Evolutionary conservation across 2,888 invertebrate species (phyloP).

Genomic region (Dasysyrphus albostriatus): DNA sequence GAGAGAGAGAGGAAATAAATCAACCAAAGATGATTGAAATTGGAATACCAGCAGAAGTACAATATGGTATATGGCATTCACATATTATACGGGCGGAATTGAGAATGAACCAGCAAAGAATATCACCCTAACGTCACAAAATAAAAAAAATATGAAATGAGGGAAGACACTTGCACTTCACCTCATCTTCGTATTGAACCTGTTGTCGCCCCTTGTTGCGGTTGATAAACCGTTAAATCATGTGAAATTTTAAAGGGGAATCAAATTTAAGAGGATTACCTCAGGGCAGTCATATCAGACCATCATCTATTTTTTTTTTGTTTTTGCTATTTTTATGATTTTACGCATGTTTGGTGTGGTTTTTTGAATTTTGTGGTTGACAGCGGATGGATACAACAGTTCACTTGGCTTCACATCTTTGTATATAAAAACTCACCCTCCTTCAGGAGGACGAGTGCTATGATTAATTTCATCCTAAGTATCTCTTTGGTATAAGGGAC

Average conservation of each 20-base stretch:
- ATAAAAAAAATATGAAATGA: background rate
- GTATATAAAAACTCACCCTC: constrained; percentile 21
- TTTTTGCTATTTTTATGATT: constrained; percentile 6
- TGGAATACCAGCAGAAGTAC: constrained; percentile 65
- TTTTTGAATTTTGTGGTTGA: constrained; percentile 64
- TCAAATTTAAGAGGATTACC: constrained; percentile 40
- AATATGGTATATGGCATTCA: constrained; percentile 70
- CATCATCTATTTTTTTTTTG: constrained; percentile 19
- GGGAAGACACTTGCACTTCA: constrained; percentile 45
- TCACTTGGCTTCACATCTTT: constrained; percentile 8
- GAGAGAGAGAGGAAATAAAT: constrained; percentile 59
- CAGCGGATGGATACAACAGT: constrained; percentile 59
- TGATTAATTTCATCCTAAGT: constrained; percentile 76
- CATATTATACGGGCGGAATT: constrained; percentile 36
- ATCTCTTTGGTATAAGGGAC: constrained; percentile 59
- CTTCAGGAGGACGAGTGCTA: constrained; percentile 35
- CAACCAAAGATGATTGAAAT: constrained; percentile 66
- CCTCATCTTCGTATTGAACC: constrained; percentile 67
- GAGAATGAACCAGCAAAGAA: constrained; percentile 3
- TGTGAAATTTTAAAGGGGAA: constrained; percentile 32
- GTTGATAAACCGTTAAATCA: constrained; percentile 76
- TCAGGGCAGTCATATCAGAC: constrained; percentile 53
- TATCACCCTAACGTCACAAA: constrained; percentile 23
- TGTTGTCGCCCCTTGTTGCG: constrained; percentile 71
- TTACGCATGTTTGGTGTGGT: constrained; percentile 53